Evolutionary conservation across 2,888 invertebrate species (phyloP).

Genomic region (Tenthredo distinguenda): DNA sequence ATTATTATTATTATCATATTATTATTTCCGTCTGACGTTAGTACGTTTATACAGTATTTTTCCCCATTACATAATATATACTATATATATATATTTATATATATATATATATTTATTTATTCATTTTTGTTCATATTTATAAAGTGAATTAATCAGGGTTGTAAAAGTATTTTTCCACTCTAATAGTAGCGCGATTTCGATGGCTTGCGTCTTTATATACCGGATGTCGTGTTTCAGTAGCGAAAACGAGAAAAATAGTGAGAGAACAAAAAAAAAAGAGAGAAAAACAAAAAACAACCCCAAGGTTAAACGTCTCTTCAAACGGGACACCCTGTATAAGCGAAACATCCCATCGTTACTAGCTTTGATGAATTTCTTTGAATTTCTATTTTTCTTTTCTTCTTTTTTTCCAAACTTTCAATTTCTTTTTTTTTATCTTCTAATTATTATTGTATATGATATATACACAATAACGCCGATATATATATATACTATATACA

Average conservation of each 20-base stretch:
- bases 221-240: too few species aligned
- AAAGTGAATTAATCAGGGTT: too few species aligned
- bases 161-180: too few species aligned
- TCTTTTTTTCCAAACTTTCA: neutral
- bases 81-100: too few species aligned
- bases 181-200: too few species aligned
- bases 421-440: too few species aligned
- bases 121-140: neutral
- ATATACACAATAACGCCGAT: neutral
- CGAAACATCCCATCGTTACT: too few species aligned
- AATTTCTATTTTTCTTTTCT: too few species aligned
- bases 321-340: conserved; percentile 10
- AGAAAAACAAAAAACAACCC: neutral
- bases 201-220: too few species aligned
- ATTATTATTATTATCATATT: neutral
- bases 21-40: neutral
- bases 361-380: too few species aligned
- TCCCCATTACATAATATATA: neutral
- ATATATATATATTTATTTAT: neutral
- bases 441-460: too few species aligned
- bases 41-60: neutral
- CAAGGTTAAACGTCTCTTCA: neutral
- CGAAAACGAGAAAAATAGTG: too few species aligned
- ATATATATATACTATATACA: neutral
- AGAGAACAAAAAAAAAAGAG: neutral